Base-by-base conservation (phyloP, 2,113 vertebrate species). In the Anthoscopus minutus region DNA sequence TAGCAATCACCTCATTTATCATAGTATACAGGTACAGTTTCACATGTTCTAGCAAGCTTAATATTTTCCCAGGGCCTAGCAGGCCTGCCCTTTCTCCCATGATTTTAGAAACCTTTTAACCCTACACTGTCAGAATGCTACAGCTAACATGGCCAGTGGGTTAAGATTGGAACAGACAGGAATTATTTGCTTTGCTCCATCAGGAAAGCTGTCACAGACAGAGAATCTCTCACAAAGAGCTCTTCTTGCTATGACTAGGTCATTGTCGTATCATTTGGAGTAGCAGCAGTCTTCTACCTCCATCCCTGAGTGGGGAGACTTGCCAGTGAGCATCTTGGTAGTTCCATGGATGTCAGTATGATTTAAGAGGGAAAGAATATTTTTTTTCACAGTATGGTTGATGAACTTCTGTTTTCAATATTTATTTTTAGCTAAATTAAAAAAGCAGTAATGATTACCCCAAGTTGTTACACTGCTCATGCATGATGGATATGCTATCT, bases 351-450 rank as follows among this genome's bases (percentile, higher is more conserved):
- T 88, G 57, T 44, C 71, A 89, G 12, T 31, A 74, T 93, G 80
- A 88, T 61, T 83, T 90, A 96, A 89, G 78, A 69, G 69, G 8
- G 31, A 35, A 79, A 78, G 19, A 74, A 73, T 50, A 33, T 64
- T 31, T 85, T 56, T 54, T 93, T 83, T 30, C 82, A 38, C 30
- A 78, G n/a, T 88, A 62, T 33, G 35, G 53, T 50, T 95, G 80
- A 92, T 86, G 94, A 85, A 15, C 78, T 58, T 88, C 30, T 54
- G 64, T 80, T 92, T 94, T 88, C 64, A 77, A 17, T 84, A 64
- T 81, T 96, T 95, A 71, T 94, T 95, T 96, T 96, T 91, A 93
- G 85, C 57, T 81, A 89, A 95, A 92, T 72, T 57, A 45, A 69
- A 96, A 93, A 91, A 71, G 50, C 62, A 73, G 57, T 77, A 42